Evolutionary conservation across 2,113 vertebrate species (phyloP).

Genomic region (Todiramphus saurophagus): DNA sequence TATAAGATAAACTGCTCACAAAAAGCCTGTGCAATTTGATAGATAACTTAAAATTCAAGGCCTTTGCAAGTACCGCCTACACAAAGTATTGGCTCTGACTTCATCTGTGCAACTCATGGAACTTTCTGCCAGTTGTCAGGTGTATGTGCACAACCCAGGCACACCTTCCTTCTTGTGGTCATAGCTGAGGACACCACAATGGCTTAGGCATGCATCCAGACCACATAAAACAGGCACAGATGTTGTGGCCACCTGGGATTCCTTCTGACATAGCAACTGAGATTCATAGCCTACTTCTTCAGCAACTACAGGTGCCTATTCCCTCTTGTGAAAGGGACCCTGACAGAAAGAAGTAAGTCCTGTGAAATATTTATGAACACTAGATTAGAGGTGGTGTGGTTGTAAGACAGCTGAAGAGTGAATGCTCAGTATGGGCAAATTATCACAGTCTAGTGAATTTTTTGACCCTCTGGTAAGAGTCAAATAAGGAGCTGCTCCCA

Average conservation of each 20-base stretch:
- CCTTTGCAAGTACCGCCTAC: background rate
- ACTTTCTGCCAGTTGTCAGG: background rate
- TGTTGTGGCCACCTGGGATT: accelerated
- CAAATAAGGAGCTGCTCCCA: background rate
- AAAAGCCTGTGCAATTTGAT: background rate
- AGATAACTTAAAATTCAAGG: background rate
- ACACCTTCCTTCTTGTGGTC: background rate
- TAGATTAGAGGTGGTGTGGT: background rate
- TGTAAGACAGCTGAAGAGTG: background rate
- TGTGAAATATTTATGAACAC: background rate
- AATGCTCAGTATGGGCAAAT: background rate
- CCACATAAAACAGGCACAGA: accelerated
- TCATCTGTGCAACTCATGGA: accelerated
- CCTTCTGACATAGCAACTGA: background rate
- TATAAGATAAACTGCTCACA: background rate
- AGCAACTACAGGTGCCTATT: background rate
- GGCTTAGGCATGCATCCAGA: background rate
- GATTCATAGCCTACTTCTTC: background rate
- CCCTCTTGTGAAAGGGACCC: background rate
- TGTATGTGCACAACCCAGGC: background rate
- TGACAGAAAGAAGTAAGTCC: background rate
- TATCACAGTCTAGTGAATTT: background rate
- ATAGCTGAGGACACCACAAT: accelerated
- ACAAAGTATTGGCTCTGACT: background rate
- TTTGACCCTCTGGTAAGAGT: background rate